Evolutionary conservation across 2,797 vertebrate species (phyloP), one percentile per base, ranked within the genome.

Genomic region (Liparis tanakae): DNA sequence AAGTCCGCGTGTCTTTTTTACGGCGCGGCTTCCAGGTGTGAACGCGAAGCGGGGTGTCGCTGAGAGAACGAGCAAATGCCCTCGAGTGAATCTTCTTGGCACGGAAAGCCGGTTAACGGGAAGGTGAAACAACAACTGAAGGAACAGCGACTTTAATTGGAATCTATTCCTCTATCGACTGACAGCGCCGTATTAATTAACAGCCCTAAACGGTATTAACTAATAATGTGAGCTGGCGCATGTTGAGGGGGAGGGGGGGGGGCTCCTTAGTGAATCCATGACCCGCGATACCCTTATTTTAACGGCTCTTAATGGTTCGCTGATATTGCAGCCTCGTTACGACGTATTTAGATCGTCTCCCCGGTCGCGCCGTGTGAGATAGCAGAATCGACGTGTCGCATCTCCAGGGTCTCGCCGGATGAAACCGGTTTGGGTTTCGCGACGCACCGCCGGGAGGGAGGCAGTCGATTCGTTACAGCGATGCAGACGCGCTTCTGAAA

Each of bases 391-490:
- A 51, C 51, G 58, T 18, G 50, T 61, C 46, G 1, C 51, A 69
- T 72, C 82, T 72, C 73, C 13, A 0, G 77, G 79, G 70, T 72
- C 68, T 58, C 15, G 72, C 81, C 63, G 83, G 80, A 85, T 60
- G 77, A 83, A 82, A n/a, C 60, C 70, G 15, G 70, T 71, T 80
- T 72, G 17, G 64, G 67, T 67, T 30, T 15, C 39, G 70, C 39
- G 54, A 50, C 62, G 69, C 80, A 80, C 84, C 76, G 78, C 85
- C 72, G 67, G 84, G 83, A 85, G 84, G 63, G 83, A 85, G 84
- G 63, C 66, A n/a, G 33, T 71, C 80, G 82, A 84, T 69, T 87
- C 39, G 41, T 30, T 70, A 76, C 65, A 80, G 72, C 70, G 69
- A 79, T 50, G n/a, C 30, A 33, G 53, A 57, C 39, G 51, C 57